Conservation (phyloP, 1,140 invertebrate species). For the Tribolium madens region DNA sequence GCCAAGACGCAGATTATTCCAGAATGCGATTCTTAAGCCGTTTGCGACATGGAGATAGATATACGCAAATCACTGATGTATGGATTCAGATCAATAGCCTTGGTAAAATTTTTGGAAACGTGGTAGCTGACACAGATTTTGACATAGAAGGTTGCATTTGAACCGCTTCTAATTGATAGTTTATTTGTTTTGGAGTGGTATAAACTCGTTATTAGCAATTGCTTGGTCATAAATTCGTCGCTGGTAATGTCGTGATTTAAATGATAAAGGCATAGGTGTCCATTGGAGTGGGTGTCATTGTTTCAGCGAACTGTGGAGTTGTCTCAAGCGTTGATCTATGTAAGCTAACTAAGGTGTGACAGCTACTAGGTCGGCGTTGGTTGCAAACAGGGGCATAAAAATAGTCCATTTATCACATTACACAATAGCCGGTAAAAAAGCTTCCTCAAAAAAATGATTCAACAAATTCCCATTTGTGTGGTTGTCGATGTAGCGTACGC, state of each 20-base stretch:
- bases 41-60: slow-evolving; percentile 4
- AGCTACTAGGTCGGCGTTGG: slow-evolving; percentile 16
- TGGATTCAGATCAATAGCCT: neutral
- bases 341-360: slow-evolving; percentile 39
- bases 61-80: neutral
- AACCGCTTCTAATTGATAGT: slow-evolving; percentile 13
- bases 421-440: slow-evolving; percentile 5
- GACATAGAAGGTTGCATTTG: neutral
- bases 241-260: slow-evolving; percentile 40
- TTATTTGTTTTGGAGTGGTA: slow-evolving; percentile 18
- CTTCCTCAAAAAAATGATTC: neutral
- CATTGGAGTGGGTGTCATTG: slow-evolving; percentile 32
- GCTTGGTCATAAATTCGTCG: slow-evolving; percentile 27
- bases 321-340: slow-evolving; percentile 38
- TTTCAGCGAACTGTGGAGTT: slow-evolving; percentile 28
- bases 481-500: neutral
- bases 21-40: slow-evolving; percentile 20
- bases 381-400: slow-evolving; percentile 30
- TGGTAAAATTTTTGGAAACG: neutral
- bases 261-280: slow-evolving; percentile 40
- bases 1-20: slow-evolving; percentile 40
- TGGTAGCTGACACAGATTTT: neutral
- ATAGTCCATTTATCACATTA: slow-evolving; percentile 16
- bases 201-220: slow-evolving; percentile 39
- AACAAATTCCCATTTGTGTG: slow-evolving; percentile 12